These are phyloP conservation scores for Ormyrus labotus DNA, from an alignment of 2,888 invertebrate genomes.

Conservation along the genomic window DNA sequence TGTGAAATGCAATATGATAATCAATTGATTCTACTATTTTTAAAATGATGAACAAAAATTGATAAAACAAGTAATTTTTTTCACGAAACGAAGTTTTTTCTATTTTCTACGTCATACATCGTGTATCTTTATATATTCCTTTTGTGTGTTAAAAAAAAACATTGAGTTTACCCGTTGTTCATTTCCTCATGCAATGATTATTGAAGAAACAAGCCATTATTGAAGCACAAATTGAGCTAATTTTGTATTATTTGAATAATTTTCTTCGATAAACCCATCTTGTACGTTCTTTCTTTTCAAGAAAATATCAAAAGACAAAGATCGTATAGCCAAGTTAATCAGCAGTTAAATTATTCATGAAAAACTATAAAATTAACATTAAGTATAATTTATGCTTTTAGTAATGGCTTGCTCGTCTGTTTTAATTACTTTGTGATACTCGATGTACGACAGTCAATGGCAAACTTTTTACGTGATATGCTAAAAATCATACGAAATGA, in stretches of 20 bases:
- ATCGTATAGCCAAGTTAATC: not conserved
- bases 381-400: not conserved
- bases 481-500: not conserved
- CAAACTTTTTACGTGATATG: conserved; percentile 47
- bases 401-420: not conserved
- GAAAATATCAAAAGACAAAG: not conserved
- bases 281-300: too few species aligned
- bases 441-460: conserved; percentile 46
- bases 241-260: too few species aligned
- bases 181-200: too few species aligned
- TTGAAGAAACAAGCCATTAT: too few species aligned
- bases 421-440: conserved; percentile 16
- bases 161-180: not conserved
- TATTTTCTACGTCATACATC: conserved; percentile 41
- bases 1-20: conserved; percentile 53
- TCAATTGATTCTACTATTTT: conserved; percentile 48
- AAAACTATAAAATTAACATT: not conserved
- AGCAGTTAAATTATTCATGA: not conserved
- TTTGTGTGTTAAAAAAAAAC: not conserved
- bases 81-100: conserved; percentile 31
- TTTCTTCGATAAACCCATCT: too few species aligned
- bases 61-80: conserved; percentile 47
- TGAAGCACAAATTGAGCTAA: too few species aligned
- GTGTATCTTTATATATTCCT: conserved; percentile 34
- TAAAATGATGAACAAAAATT: conserved; percentile 52